A percentile compares a stretch with the other conserved stretches of the same genome.
phyloP scores from a whole-genome alignment of 2,797 vertebrate species.

The Hypotaenidia okinawae region DNA sequence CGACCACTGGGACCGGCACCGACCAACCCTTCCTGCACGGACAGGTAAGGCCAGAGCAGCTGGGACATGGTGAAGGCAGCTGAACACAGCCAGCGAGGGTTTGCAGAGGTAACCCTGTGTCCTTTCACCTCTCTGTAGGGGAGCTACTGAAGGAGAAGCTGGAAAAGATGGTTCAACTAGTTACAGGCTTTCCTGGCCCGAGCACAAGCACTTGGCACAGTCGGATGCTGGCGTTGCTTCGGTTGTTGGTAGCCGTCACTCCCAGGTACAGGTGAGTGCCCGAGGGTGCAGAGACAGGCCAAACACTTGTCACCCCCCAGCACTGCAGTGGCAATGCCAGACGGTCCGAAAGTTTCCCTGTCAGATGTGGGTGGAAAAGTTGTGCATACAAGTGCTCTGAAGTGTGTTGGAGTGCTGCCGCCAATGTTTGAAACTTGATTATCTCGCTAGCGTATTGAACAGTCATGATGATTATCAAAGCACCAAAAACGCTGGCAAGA shows the following conservation, averaged over 20 bases:
- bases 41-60: constrained; percentile 76
- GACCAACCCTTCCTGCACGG: constrained; percentile 65
- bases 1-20: constrained; percentile 83
- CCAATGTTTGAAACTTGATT: background rate
- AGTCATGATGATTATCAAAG: background rate
- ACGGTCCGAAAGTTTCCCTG: background rate
- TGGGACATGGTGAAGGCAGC: background rate
- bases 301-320: background rate
- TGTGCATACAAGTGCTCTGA: accelerated
- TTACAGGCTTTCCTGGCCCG: constrained; percentile 81
- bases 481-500: background rate
- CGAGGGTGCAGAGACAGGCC: background rate
- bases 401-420: background rate
- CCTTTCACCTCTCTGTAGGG: constrained; percentile 37
- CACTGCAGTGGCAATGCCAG: background rate
- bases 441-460: background rate
- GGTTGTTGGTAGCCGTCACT: constrained; percentile 76
- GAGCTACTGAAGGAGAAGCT: constrained; percentile 78
- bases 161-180: constrained; percentile 75
- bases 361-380: accelerated
- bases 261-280: constrained; percentile 51
- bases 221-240: constrained; percentile 76
- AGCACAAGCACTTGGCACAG: constrained; percentile 81
- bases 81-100: background rate
- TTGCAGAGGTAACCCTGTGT: background rate